A percentile compares a stretch with the other conserved stretches of the same genome.
phyloP scores from a whole-genome alignment of 2,113 vertebrate genomes.

The Rhinopithecus roxellana region DNA sequence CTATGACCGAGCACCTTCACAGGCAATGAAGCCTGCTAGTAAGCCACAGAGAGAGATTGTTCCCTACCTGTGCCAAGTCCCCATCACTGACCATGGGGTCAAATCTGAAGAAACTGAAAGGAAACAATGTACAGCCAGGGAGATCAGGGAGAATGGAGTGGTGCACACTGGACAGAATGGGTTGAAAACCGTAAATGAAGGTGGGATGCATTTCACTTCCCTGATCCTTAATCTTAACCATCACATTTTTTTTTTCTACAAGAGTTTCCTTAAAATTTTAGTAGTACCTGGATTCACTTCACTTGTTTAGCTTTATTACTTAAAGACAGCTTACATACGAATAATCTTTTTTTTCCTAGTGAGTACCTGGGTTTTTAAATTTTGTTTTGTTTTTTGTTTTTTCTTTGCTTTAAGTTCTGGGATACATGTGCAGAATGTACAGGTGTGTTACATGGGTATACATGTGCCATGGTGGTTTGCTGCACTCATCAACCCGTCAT shows the following conservation, averaged over 20 bases:
- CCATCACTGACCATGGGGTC: background rate
- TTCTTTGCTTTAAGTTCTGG: too few species aligned
- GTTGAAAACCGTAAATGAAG: background rate
- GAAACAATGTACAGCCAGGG: background rate
- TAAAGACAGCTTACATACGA: conserved; percentile 66
- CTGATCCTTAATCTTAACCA: background rate
- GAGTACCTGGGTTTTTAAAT: conserved; percentile 72
- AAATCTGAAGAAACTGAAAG: background rate
- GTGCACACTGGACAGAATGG: background rate
- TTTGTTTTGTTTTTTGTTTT: too few species aligned
- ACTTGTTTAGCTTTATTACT: conserved; percentile 41
- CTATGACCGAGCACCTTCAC: background rate
- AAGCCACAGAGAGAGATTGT: background rate
- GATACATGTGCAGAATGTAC: too few species aligned
- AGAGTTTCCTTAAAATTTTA: conserved; percentile 24
- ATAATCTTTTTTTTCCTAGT: conserved; percentile 71
- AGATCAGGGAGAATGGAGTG: too few species aligned
- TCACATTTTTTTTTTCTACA: background rate
- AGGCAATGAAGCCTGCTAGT: background rate
- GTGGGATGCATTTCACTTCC: background rate
- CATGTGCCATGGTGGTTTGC: too few species aligned
- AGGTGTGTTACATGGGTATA: too few species aligned
- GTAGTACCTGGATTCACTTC: conserved; percentile 10
- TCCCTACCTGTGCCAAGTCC: background rate
- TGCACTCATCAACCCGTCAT: too few species aligned